Conservation (phyloP, 2,888 invertebrate species). For the Torymus tubicola region DNA sequence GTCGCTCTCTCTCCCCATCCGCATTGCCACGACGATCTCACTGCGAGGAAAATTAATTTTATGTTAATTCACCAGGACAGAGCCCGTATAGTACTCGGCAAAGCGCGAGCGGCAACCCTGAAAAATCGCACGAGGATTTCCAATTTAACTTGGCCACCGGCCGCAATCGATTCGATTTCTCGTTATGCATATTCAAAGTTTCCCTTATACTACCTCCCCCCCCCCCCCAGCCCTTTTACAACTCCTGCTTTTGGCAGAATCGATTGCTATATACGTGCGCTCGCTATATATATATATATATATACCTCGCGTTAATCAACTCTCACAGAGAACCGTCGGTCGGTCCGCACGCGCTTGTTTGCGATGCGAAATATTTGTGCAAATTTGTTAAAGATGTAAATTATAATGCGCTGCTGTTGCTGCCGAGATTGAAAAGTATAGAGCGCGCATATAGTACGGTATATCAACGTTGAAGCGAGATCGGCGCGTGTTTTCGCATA, state of each 20-base stretch:
- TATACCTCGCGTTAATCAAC: constrained; percentile 17
- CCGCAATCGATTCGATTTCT: constrained; percentile 41
- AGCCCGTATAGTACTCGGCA: neutral
- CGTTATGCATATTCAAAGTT: constrained; percentile 49
- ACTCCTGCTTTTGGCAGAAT: constrained; percentile 31
- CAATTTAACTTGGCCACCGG: constrained; percentile 42
- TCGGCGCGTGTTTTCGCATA: neutral
- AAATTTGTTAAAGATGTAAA: constrained; percentile 40
- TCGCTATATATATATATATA: too few relatives aligned
- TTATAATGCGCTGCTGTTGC: neutral
- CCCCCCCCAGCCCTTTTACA: neutral
- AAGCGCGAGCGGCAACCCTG: neutral
- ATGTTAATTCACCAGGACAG: constrained; percentile 36
- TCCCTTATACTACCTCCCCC: neutral
- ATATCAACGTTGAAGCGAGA: neutral
- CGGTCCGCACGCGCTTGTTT: constrained; percentile 13
- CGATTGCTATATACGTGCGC: constrained; percentile 5
- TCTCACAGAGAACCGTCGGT: neutral
- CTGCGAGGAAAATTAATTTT: constrained; percentile 41
- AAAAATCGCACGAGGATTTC: constrained; percentile 34
- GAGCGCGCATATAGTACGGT: neutral
- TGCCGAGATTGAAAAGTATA: neutral
- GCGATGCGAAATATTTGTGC: constrained; percentile 42
- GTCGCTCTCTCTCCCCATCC: neutral
- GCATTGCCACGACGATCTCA: too few relatives aligned